These are phyloP conservation scores for Cephus sareptanus DNA, from an alignment of 2,888 invertebrate species.

Conservation along the genomic window DNA sequence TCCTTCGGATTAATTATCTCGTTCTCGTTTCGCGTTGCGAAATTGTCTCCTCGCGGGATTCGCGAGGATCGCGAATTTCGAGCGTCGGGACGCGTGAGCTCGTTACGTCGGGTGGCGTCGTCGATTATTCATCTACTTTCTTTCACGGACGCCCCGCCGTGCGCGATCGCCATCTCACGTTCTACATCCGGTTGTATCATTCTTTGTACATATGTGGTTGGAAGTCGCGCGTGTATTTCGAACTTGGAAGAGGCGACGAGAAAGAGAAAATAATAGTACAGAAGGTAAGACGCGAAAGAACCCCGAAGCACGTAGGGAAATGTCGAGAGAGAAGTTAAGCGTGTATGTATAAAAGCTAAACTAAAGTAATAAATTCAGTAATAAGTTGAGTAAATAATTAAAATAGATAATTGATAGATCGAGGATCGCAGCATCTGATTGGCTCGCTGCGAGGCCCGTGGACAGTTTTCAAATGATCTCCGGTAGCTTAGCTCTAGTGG, in stretches of 20 bases:
- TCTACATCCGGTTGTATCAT: not conserved
- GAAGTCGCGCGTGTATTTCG: slow-evolving; percentile 20
- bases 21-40: too few species aligned
- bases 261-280: slow-evolving; percentile 35
- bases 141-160: too few species aligned
- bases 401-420: slow-evolving; percentile 65
- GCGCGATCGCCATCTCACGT: not conserved
- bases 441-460: slow-evolving; percentile 64
- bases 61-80: too few species aligned
- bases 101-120: too few species aligned
- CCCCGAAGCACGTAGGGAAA: slow-evolving; percentile 23
- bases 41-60: too few species aligned
- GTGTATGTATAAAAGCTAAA: slow-evolving; percentile 51
- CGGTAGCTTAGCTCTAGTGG: slow-evolving; percentile 66
- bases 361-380: slow-evolving; percentile 54
- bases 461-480: slow-evolving; percentile 67
- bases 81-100: too few species aligned
- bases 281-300: slow-evolving; percentile 26
- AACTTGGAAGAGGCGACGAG: slow-evolving; percentile 33
- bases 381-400: slow-evolving; percentile 62
- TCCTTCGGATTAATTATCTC: too few species aligned
- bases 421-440: slow-evolving; percentile 65
- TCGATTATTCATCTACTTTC: too few species aligned
- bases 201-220: not conserved
- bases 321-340: slow-evolving; percentile 38